Conservation (phyloP, 2,797 vertebrate genomes). For the Lepus townsendii region DNA sequence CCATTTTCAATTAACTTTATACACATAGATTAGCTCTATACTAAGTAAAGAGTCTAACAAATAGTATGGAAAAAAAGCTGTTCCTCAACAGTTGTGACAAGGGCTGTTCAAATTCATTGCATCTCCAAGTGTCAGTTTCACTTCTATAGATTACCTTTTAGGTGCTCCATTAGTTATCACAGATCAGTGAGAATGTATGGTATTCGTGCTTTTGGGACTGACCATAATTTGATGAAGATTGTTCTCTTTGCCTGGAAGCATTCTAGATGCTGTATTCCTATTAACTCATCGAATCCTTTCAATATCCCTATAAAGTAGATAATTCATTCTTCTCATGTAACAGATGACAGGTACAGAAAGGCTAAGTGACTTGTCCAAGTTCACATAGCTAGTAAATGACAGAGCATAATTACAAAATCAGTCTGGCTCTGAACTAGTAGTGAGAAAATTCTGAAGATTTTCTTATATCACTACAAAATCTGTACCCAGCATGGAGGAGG, state of each 20-base stretch:
- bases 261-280: neutral
- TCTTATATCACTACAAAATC: neutral
- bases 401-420: neutral
- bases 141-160: too few species aligned
- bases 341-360: slow-evolving; percentile 21
- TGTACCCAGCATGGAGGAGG: neutral
- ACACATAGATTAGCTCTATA: too few species aligned
- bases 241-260: neutral
- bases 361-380: neutral
- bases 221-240: neutral
- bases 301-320: neutral
- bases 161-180: too few species aligned
- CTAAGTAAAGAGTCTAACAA: too few species aligned
- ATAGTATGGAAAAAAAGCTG: too few species aligned
- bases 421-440: neutral
- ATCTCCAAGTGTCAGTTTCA: too few species aligned
- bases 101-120: too few species aligned
- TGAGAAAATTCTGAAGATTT: neutral
- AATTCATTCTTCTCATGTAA: neutral
- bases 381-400: neutral
- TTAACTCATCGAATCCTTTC: slow-evolving; percentile 20
- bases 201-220: too few species aligned
- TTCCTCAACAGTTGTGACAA: too few species aligned
- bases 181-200: too few species aligned
- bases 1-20: too few species aligned